phyloP scores from a whole-genome alignment of 2,797 vertebrate genomes.

The Protosalanx chinensis region DNA sequence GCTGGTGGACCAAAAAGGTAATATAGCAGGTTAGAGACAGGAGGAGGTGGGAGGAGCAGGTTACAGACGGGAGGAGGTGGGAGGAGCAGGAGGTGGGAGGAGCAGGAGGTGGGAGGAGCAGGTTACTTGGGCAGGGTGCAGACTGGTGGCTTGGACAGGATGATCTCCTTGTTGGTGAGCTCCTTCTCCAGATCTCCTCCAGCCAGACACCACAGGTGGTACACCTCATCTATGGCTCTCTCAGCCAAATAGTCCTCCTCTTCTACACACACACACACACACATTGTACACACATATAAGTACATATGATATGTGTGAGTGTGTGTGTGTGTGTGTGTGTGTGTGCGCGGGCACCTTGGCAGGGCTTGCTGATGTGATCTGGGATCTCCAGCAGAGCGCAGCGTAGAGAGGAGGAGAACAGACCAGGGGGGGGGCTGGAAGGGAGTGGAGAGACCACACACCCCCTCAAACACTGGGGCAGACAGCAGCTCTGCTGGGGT shows the following conservation, averaged over 20 bases:
- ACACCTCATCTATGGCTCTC: constrained; percentile 92
- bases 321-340: background rate
- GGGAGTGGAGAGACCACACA: constrained; percentile 75
- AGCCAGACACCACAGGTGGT: constrained; percentile 97
- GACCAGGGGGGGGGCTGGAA: constrained; percentile 81
- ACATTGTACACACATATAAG: background rate
- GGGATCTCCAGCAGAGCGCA: constrained; percentile 89
- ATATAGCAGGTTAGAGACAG: too few species aligned
- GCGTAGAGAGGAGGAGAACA: constrained; percentile 91
- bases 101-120: background rate
- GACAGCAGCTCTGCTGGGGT: constrained; percentile 82
- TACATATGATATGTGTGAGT: constrained; percentile 1
- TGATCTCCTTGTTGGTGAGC: constrained; percentile 94
- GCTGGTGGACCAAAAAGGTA: background rate
- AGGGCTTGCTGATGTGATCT: constrained; percentile 89
- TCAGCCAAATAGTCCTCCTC: constrained; percentile 87
- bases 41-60: too few species aligned
- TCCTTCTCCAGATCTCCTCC: constrained; percentile 98
- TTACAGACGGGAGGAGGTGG: background rate
- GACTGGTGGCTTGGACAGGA: constrained; percentile 93
- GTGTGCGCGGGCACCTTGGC: constrained; percentile 76
- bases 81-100: background rate
- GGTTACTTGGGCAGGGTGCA: constrained; percentile 94
- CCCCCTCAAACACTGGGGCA: constrained; percentile 78
- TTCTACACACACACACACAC: constrained; percentile 39